These are phyloP conservation scores for Drosophila novamexicana DNA, from an alignment of 1,140 invertebrate genomes.

Conservation along the genomic window DNA sequence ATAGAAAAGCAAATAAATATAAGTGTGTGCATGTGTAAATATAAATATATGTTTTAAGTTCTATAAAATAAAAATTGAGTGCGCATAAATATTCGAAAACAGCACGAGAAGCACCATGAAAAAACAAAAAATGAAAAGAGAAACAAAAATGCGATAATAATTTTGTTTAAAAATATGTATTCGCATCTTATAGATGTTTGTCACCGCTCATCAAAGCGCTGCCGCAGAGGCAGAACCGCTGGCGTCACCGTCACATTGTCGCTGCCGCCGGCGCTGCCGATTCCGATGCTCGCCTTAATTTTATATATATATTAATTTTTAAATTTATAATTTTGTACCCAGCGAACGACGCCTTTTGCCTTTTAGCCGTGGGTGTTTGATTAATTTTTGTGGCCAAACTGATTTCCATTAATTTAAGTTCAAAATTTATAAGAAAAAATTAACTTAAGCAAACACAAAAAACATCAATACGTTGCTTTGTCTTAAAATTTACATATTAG, in stretches of 20 bases:
- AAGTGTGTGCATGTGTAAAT: conserved; percentile 14
- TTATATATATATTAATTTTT: conserved; percentile 61
- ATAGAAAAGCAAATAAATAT: conserved; percentile 25
- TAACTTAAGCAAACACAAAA: background rate
- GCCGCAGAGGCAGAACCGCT: conserved; percentile 42
- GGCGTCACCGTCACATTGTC: conserved; percentile 12
- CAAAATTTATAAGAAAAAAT: conserved; percentile 46
- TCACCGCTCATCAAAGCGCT: conserved; percentile 61
- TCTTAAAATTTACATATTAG: background rate
- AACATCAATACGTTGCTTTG: background rate
- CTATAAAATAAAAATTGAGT: conserved; percentile 56
- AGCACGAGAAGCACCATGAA: conserved; percentile 10
- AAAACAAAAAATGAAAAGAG: conserved; percentile 7
- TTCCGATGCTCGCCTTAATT: conserved; percentile 2
- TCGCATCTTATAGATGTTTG: conserved; percentile 54
- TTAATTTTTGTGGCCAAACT: conserved; percentile 77
- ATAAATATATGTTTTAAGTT: conserved; percentile 27
- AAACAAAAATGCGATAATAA: conserved; percentile 39
- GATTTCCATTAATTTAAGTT: conserved; percentile 70
- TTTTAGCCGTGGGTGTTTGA: conserved; percentile 63
- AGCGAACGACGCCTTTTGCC: conserved; percentile 29
- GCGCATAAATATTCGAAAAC: conserved; percentile 59
- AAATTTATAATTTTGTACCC: conserved; percentile 63
- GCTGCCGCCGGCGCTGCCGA: conserved; percentile 4
- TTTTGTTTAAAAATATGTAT: conserved; percentile 42